Percentiles rank a stretch among this genome's conserved stretches.
Evolutionary conservation across 2,888 invertebrate genomes (phyloP).

Genomic region (Ptilodon capucinus): DNA sequence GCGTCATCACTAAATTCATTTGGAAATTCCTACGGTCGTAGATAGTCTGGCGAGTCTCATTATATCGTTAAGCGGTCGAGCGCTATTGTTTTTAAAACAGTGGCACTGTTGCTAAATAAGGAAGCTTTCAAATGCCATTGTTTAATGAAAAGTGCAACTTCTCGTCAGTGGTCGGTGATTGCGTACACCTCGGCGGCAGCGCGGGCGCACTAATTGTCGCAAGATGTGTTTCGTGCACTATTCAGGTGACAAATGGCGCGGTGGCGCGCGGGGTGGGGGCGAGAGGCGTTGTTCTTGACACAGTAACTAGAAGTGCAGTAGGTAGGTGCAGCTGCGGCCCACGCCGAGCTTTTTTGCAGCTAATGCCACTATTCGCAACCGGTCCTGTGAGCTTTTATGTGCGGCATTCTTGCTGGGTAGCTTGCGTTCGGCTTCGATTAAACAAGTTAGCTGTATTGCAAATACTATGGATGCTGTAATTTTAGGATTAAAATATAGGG

Average conservation of each 20-base stretch:
- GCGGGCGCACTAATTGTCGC: constrained; percentile 45
- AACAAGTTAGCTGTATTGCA: constrained; percentile 10
- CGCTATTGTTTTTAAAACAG: constrained; percentile 35
- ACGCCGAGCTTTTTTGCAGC: constrained; percentile 77
- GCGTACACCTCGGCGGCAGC: too few species aligned
- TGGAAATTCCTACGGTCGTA: constrained; percentile 15
- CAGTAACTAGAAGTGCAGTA: constrained; percentile 82
- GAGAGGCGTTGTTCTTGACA: constrained; percentile 81
- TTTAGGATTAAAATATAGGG: constrained; percentile 1
- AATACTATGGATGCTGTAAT: constrained; percentile 18
- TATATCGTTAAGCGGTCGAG: constrained; percentile 9
- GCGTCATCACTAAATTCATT: constrained; percentile 42
- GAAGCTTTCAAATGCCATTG: constrained; percentile 41
- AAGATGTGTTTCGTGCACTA: constrained; percentile 48
- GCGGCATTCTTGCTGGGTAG: constrained; percentile 31
- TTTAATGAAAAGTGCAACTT: constrained; percentile 42
- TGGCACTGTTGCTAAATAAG: constrained; percentile 40
- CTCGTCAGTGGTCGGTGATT: constrained; percentile 37
- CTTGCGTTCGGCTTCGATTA: constrained; percentile 12
- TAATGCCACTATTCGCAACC: constrained; percentile 52
- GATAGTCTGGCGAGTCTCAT: constrained; percentile 2
- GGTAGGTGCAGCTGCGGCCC: constrained; percentile 80
- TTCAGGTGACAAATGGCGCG: constrained; percentile 54
- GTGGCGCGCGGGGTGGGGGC: constrained; percentile 58
- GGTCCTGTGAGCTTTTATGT: constrained; percentile 42